Evolutionary conservation across 2,113 vertebrate genomes (phyloP), one percentile per base, ranked within the genome.

Genomic region (Notothenia rossii): DNA sequence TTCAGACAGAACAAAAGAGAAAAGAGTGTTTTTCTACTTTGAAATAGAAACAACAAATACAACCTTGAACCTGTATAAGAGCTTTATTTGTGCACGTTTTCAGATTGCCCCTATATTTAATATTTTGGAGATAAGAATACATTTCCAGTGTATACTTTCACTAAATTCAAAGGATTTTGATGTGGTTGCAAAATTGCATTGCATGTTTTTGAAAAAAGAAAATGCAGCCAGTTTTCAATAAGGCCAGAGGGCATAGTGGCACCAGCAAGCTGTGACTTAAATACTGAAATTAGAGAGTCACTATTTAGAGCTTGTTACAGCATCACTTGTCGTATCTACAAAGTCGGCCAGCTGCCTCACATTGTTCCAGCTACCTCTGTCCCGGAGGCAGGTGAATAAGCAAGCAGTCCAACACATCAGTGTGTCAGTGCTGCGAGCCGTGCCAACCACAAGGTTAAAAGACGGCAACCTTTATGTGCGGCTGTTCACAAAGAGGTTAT

Each of bases 381-480:
- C 81, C 87, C 53, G 14, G 2, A 17, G 88, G 81, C 81, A 85
- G 68, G 75, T 81, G 86, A 87, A 64, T 72, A 88, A 86, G 84
- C 82, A 82, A 85, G 85, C 67, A 55, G 50, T 86, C 84, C 63
- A 15, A 75, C 84, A 86, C 87, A 75, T 88, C 83, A 64, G 62
- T 46, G 76, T 79, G 86, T 91, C 88, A 86, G 85, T 0, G 83
- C 91, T 83, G 75, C 36, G n/a, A 89, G 90, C 83, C 5, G 65
- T 61, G 83, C 87, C 86, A 82, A 72, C 36, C 63, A 51, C 85
- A 87, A 93, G 91, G 92, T 91, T 88, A 90, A 89, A 84, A 84
- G 83, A 87, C 88, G 29, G 49, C 75, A 79, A 81, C 86, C 87
- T 86, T 83, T 71, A 25, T 73, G 73, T 43, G 48, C 10, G 45